Evolutionary conservation across 2,888 invertebrate genomes (phyloP).

Genomic region (Ennomos quercinarius): DNA sequence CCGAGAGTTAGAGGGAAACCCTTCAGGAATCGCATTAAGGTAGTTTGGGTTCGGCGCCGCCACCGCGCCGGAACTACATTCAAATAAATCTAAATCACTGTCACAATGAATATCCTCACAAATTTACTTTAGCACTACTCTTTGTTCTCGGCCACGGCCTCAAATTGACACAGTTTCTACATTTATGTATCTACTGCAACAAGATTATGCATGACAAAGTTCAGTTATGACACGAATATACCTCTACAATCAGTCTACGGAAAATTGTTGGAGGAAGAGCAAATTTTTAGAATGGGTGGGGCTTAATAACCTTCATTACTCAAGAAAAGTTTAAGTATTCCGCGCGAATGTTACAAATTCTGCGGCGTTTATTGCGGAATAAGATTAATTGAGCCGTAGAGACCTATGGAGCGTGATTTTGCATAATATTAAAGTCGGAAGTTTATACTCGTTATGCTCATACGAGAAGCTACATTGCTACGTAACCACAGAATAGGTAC

Average conservation of each 20-base stretch:
- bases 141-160: constrained; percentile 15
- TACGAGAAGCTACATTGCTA: constrained; percentile 5
- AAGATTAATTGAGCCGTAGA: constrained; percentile 54
- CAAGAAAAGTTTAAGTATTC: constrained; percentile 53
- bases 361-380: constrained; percentile 54
- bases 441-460: not conserved
- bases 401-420: constrained; percentile 36
- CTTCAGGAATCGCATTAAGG: constrained; percentile 63
- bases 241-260: constrained; percentile 7
- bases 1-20: constrained; percentile 54
- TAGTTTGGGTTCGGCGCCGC: constrained; percentile 57
- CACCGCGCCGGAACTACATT: constrained; percentile 54
- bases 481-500: too few relatives aligned
- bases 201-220: constrained; percentile 1
- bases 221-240: constrained; percentile 8
- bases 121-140: constrained; percentile 28
- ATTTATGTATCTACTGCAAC: constrained; percentile 2
- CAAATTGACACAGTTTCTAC: constrained; percentile 16
- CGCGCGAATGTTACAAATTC: constrained; percentile 51
- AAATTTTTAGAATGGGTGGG: constrained; percentile 45
- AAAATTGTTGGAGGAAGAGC: constrained; percentile 20
- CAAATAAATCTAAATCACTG: constrained; percentile 73
- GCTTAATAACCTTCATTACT: constrained; percentile 51
- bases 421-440: constrained; percentile 42
- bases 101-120: constrained; percentile 41